Evolutionary conservation across 1,140 invertebrate species (phyloP).

Genomic region (Macrobrachium rosenbergii): DNA sequence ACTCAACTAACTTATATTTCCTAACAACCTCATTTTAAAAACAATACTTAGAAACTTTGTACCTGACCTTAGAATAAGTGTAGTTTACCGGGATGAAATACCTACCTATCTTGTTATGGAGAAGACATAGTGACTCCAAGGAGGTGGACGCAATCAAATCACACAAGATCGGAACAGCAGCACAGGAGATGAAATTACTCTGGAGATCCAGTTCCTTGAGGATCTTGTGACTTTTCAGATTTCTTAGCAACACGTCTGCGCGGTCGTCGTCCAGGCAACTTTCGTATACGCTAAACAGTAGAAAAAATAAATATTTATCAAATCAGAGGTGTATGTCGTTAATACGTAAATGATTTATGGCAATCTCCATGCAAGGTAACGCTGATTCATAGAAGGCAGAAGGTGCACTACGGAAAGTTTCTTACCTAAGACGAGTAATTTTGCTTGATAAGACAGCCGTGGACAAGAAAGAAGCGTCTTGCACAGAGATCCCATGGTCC

Average conservation of each 20-base stretch:
- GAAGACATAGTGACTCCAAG: conserved; percentile 23
- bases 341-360: neutral
- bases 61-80: no score
- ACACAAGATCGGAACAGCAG: neutral
- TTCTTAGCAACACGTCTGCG: neutral
- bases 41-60: no score
- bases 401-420: neutral
- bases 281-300: conserved; percentile 10
- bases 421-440: conserved; percentile 40
- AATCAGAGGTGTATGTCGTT: no score
- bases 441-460: neutral
- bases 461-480: neutral
- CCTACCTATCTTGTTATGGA: conserved; percentile 37
- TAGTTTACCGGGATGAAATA: neutral
- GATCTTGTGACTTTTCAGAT: conserved; percentile 6
- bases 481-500: conserved; percentile 11
- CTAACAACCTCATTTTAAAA: no score
- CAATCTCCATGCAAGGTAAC: no score
- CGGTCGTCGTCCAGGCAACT: conserved; percentile 38
- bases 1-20: no score
- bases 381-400: no score
- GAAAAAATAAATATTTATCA: neutral
- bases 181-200: conserved; percentile 31
- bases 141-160: conserved; percentile 16
- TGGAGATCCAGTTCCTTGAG: conserved; percentile 19